Evolutionary conservation across 2,797 vertebrate genomes (phyloP).

Genomic region (Pseudotriccus pelzelni): DNA sequence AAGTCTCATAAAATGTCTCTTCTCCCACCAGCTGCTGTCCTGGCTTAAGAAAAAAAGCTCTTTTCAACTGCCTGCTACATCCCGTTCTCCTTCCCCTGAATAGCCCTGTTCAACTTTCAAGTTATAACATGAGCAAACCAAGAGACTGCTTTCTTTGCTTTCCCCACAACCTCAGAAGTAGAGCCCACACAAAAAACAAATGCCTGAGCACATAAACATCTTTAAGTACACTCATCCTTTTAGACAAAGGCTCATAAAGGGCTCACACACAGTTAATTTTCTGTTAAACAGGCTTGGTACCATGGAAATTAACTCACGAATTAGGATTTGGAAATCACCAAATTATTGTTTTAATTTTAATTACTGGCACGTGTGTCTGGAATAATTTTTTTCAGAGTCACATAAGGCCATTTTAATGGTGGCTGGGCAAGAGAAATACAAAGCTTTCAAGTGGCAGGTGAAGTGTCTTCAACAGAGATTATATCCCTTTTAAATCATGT

Average conservation of each 20-base stretch:
- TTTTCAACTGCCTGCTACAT: not conserved
- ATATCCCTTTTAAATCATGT: not conserved
- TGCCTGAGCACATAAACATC: not conserved
- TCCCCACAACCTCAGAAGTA: not conserved
- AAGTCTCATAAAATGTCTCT: not conserved
- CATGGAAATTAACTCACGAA: not conserved
- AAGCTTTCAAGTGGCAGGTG: not conserved
- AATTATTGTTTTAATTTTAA: not conserved
- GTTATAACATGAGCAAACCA: not conserved
- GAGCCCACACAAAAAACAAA: not conserved
- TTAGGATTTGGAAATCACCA: not conserved
- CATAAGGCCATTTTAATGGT: not conserved
- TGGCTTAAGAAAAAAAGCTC: not conserved
- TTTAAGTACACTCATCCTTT: not conserved
- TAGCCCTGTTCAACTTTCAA: not conserved
- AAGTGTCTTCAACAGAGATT: not conserved
- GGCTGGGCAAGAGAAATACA: not conserved
- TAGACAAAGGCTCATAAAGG: not conserved
- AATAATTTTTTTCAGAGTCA: not conserved
- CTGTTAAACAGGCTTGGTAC: not conserved
- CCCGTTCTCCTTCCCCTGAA: not conserved
- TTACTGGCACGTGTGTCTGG: not conserved
- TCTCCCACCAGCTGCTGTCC: not conserved
- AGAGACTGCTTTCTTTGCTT: not conserved
- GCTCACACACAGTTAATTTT: fast-evolving